Base-by-base conservation (phyloP, 2,888 invertebrate genomes). In the Scaeva pyrastri region DNA sequence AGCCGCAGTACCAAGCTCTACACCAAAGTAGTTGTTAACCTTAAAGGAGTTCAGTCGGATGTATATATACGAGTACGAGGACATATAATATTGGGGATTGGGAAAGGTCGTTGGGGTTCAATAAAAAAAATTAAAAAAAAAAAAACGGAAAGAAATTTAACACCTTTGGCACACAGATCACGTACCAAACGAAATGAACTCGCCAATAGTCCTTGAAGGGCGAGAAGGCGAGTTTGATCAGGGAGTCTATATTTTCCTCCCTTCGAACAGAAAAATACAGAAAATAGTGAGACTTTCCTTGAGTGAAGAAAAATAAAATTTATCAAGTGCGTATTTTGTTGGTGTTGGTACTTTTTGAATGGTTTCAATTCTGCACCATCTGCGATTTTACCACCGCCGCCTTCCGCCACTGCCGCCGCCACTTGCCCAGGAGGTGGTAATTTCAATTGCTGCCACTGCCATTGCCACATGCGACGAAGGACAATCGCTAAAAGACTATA, bases 291-390 rank as follows among this genome's bases (percentile, higher is more conserved):
- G 60, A 66, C 16, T 55, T n/a, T 73, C 66, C 41, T 6, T 36
- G 23, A 55, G n/a, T 16, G 36, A 12, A 50, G 16, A 55, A 55
- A 56, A 72, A 60, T 66, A 66, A 58, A 85, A 76, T 80, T 80
- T 76, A 85, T 85, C 74, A 41, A 72, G 76, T 85, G 84, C 84
- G 80, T 85, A 80, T 77, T 83, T 72, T 76, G 72, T 80, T 84
- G 71, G 45, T 71, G 55, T 52, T 1, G 26, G 75, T 66, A 71
- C 45, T 71, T 36, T 66, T 78, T 75, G 74, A 71, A 79, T 76
- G 75, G 16, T 55, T 68, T 45, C 66, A 66, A 55, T 78, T 68
- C 16, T 68, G n/a, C 8, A 60, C 21, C 16, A 64, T 26, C 19
- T 50, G 21, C 52, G 50, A 12, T 39, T n/a, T 7, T 68, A 26